Conservation (phyloP, 2,113 vertebrate species). For the Anarrhichthys ocellatus region DNA sequence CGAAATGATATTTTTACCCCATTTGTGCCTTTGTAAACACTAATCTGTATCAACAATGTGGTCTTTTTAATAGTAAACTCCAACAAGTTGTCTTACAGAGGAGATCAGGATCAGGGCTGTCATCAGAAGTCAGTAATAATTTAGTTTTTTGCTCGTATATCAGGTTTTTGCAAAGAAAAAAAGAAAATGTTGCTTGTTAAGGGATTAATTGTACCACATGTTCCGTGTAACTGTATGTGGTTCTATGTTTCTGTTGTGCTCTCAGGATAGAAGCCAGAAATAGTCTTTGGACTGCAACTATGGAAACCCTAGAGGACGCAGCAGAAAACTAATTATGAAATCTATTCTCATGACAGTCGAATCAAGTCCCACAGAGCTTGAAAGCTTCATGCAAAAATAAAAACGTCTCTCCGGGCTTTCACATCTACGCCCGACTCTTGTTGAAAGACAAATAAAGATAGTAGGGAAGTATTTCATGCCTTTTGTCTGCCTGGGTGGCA, state of each 20-base stretch:
- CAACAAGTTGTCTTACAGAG: neutral
- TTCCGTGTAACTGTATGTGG: neutral
- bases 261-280: conserved; percentile 19
- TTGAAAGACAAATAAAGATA: conserved; percentile 29
- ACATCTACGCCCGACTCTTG: neutral
- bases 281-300: conserved; percentile 35
- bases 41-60: neutral
- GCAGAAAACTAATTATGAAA: conserved; percentile 36
- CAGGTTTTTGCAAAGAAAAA: neutral
- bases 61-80: neutral
- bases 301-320: conserved; percentile 36
- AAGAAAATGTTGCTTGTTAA: neutral
- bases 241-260: conserved; percentile 10
- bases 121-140: neutral
- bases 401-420: neutral
- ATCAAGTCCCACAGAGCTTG: conserved; percentile 8
- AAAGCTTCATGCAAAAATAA: conserved; percentile 8
- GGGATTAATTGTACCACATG: neutral
- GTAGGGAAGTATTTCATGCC: conserved; percentile 68
- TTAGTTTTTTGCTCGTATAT: neutral
- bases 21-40: neutral
- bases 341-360: conserved; percentile 22
- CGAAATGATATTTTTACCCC: neutral
- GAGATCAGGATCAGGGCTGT: neutral
- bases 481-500: conserved; percentile 57